Percentiles rank a stretch among this genome's conserved stretches.
These are phyloP conservation scores for Corynorhinus townsendii DNA, from an alignment of 2,113 vertebrate genomes.

Conservation along the genomic window DNA sequence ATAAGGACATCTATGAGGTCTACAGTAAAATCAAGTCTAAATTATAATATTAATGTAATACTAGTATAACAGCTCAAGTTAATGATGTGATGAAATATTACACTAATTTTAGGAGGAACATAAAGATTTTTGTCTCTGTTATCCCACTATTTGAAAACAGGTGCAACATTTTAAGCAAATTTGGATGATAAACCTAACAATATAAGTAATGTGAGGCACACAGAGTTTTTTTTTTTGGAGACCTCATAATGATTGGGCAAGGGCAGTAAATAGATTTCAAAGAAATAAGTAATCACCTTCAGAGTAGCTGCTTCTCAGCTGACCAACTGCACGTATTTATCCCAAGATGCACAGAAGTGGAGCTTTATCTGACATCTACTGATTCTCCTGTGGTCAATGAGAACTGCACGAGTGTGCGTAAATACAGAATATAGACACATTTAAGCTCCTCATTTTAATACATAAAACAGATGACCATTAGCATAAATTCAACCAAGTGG, in stretches of 20 bases:
- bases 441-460: background rate
- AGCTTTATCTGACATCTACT: background rate
- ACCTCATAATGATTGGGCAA: background rate
- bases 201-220: background rate
- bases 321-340: background rate
- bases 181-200: background rate
- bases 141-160: background rate
- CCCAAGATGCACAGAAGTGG: background rate
- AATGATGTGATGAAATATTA: background rate
- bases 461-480: background rate
- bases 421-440: background rate
- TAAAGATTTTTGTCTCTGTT: background rate
- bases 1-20: background rate
- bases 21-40: constrained; percentile 1
- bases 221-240: background rate
- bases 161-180: background rate
- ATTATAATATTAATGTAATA: background rate
- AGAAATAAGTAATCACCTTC: background rate
- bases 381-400: background rate
- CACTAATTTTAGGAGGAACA: background rate
- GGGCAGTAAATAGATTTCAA: background rate
- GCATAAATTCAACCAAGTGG: background rate
- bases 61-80: background rate
- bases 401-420: background rate
- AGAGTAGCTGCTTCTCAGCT: background rate